Conservation (phyloP, 2,888 invertebrate species). For the Orthosia gracilis region DNA sequence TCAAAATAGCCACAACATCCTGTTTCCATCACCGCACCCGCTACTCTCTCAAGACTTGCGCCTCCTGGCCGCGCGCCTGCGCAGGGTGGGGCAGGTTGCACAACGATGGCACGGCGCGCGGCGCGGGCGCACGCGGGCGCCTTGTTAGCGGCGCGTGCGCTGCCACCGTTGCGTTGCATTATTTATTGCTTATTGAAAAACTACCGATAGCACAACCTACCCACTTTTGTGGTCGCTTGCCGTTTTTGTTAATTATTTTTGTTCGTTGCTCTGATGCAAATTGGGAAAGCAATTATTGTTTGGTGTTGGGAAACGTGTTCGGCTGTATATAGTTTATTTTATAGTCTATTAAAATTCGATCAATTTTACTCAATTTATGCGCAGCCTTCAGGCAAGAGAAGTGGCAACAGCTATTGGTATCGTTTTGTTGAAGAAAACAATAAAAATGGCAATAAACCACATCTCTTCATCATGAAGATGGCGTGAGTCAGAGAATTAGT, state of each 20-base stretch:
- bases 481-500: no score
- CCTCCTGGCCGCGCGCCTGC: constrained; percentile 76
- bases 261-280: constrained; percentile 63
- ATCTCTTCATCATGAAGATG: no score
- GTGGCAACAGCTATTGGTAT: neutral
- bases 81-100: constrained; percentile 89
- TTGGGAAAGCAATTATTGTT: constrained; percentile 63
- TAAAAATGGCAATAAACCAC: neutral
- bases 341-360: constrained; percentile 32
- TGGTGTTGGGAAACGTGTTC: constrained; percentile 53
- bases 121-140: constrained; percentile 76
- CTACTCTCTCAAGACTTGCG: constrained; percentile 66
- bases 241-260: constrained; percentile 74
- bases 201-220: constrained; percentile 83
- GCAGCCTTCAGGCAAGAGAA: constrained; percentile 11
- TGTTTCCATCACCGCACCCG: constrained; percentile 25
- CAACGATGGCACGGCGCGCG: constrained; percentile 87
- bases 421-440: neutral
- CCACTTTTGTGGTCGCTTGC: constrained; percentile 78
- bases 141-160: constrained; percentile 88
- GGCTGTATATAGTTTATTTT: constrained; percentile 38
- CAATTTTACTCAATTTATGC: constrained; percentile 20
- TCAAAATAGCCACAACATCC: constrained; percentile 22
- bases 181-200: constrained; percentile 91
- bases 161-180: constrained; percentile 88